Evolutionary conservation across 2,797 vertebrate species (phyloP).

Genomic region (Novumbra hubbsi): DNA sequence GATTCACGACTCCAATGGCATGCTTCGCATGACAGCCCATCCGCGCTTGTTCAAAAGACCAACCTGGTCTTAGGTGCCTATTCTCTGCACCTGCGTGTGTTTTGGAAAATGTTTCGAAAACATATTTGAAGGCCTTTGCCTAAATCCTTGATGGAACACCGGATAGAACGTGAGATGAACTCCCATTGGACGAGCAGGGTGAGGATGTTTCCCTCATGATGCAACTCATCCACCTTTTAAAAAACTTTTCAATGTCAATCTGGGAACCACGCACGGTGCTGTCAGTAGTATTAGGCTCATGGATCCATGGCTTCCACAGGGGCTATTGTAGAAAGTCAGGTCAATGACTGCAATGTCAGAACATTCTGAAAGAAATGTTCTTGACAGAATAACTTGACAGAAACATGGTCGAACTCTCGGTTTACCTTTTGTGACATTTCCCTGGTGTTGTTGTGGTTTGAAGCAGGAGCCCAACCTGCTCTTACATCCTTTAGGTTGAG

Average conservation of each 20-base stretch:
- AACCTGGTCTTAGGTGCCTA: constrained; percentile 10
- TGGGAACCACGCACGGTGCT: background rate
- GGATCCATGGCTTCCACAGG: background rate
- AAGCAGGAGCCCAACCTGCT: constrained; percentile 10
- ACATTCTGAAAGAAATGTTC: too few species aligned
- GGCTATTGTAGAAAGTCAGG: too few species aligned
- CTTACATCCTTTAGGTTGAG: constrained; percentile 34
- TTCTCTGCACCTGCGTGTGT: constrained; percentile 5
- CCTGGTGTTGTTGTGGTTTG: constrained; percentile 36
- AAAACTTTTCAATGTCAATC: constrained; percentile 28
- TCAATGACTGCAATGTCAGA: too few species aligned
- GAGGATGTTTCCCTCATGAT: constrained; percentile 24
- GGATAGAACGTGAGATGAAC: background rate
- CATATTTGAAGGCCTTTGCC: background rate
- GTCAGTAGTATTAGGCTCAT: background rate
- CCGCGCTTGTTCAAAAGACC: constrained; percentile 26
- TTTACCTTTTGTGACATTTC: background rate
- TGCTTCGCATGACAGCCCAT: constrained; percentile 48
- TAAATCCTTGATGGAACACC: constrained; percentile 11
- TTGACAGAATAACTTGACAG: too few species aligned
- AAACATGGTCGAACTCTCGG: too few species aligned
- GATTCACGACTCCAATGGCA: constrained; percentile 32
- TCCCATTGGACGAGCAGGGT: constrained; percentile 4
- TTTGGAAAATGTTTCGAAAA: constrained; percentile 10
- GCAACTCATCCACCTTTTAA: constrained; percentile 26